Percentiles rank a stretch among this genome's conserved stretches.
Evolutionary conservation across 2,797 vertebrate species (phyloP).

Genomic region (Microctenopoma steveboyesi): DNA sequence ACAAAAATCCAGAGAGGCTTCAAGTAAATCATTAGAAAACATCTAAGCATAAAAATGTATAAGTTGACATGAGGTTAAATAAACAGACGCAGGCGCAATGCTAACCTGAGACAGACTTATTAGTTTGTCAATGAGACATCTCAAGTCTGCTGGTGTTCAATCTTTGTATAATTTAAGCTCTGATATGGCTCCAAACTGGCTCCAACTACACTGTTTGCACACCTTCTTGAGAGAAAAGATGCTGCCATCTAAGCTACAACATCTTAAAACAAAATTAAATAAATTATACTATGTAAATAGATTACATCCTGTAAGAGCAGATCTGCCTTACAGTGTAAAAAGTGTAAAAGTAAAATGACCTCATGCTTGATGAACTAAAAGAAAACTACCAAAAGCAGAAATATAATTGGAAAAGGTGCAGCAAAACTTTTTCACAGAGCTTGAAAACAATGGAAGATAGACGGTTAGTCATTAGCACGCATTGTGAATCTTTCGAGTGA

Average conservation of each 20-base stretch:
- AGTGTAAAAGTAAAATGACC: constrained; percentile 37
- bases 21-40: constrained; percentile 18
- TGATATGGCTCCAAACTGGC: constrained; percentile 22
- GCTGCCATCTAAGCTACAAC: constrained; percentile 3
- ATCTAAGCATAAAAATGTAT: constrained; percentile 26
- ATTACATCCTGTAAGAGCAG: constrained; percentile 6
- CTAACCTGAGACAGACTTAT: constrained; percentile 38
- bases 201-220: constrained; percentile 26
- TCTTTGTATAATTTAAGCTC: constrained; percentile 22
- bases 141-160: constrained; percentile 17
- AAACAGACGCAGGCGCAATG: constrained; percentile 40
- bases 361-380: constrained; percentile 38
- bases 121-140: constrained; percentile 41
- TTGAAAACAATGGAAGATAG: constrained; percentile 68
- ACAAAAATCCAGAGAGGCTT: constrained; percentile 2
- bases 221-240: constrained; percentile 10
- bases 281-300: neutral
- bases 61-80: constrained; percentile 48
- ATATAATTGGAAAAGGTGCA: constrained; percentile 51
- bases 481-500: constrained; percentile 73
- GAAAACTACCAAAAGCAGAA: constrained; percentile 45
- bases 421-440: constrained; percentile 48
- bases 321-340: constrained; percentile 30
- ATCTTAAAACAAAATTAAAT: constrained; percentile 3
- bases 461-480: constrained; percentile 71